Conservation (phyloP, 2,888 invertebrate genomes). For the Loripinus fragilis region DNA sequence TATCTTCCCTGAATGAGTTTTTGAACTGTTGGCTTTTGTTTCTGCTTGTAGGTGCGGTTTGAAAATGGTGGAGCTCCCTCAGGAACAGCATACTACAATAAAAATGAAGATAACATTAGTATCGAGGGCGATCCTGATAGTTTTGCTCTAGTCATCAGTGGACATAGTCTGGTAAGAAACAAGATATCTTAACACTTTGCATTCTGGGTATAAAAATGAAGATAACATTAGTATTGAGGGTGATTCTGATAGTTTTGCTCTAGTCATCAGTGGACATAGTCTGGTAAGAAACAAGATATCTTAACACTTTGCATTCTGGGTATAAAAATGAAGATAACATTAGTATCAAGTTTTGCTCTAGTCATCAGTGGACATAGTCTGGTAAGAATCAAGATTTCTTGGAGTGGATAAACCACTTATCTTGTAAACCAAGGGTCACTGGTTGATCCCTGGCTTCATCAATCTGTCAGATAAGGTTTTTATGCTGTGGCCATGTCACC, state of each 20-base stretch:
- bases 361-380: constrained; percentile 99
- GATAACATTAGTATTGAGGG: constrained; percentile 51
- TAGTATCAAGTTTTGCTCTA: constrained; percentile 89
- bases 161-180: constrained; percentile 90
- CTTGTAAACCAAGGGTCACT: too few relatives aligned
- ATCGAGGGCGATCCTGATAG: constrained; percentile 57
- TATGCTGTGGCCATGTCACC: background rate
- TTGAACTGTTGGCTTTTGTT: too few relatives aligned
- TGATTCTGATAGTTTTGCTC: constrained; percentile 87
- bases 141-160: constrained; percentile 98
- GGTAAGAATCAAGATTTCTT: too few relatives aligned
- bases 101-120: constrained; percentile 43
- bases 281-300: constrained; percentile 84
- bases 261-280: constrained; percentile 98
- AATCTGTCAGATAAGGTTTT: too few relatives aligned
- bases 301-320: too few relatives aligned
- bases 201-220: too few relatives aligned
- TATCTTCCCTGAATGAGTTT: too few relatives aligned
- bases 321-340: constrained; percentile 41
- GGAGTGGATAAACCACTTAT: too few relatives aligned
- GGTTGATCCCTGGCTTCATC: too few relatives aligned
- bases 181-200: background rate
- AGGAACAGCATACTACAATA: constrained; percentile 26
- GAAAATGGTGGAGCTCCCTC: constrained; percentile 43
- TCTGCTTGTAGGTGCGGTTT: constrained; percentile 33